Conservation (phyloP, 2,113 vertebrate genomes). For the Catagonus wagneri region DNA sequence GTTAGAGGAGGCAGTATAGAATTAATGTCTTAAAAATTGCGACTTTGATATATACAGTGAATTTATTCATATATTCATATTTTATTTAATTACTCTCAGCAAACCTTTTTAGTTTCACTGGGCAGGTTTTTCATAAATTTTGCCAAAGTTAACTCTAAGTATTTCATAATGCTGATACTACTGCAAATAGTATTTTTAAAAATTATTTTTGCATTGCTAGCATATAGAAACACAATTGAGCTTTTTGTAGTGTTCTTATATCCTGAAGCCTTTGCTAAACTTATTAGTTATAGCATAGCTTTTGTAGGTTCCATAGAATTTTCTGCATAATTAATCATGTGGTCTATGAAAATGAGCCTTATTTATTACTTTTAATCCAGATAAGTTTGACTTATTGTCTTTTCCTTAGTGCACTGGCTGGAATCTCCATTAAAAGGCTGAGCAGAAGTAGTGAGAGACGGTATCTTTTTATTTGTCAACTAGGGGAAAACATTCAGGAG, state of each 20-base stretch:
- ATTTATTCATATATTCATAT: background rate
- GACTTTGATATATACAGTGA: background rate
- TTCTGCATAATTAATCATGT: background rate
- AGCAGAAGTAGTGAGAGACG: background rate
- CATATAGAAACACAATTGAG: background rate
- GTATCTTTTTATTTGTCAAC: background rate
- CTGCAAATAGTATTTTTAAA: background rate
- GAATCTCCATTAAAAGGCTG: background rate
- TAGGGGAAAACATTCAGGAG: background rate
- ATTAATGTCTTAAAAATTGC: background rate
- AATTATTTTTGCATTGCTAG: background rate
- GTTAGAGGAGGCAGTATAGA: background rate
- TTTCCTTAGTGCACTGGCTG: background rate
- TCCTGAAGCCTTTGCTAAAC: background rate
- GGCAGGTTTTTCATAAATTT: background rate
- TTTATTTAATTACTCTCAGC: background rate
- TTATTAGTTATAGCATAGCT: background rate
- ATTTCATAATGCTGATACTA: background rate
- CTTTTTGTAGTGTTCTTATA: background rate
- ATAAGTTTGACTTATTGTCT: background rate
- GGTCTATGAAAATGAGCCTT: background rate
- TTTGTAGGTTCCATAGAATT: background rate
- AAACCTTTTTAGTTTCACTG: background rate
- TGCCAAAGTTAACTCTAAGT: background rate
- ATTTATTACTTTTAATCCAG: background rate